Conservation (phyloP, 2,113 vertebrate species). For the Bostrychus sinensis region DNA sequence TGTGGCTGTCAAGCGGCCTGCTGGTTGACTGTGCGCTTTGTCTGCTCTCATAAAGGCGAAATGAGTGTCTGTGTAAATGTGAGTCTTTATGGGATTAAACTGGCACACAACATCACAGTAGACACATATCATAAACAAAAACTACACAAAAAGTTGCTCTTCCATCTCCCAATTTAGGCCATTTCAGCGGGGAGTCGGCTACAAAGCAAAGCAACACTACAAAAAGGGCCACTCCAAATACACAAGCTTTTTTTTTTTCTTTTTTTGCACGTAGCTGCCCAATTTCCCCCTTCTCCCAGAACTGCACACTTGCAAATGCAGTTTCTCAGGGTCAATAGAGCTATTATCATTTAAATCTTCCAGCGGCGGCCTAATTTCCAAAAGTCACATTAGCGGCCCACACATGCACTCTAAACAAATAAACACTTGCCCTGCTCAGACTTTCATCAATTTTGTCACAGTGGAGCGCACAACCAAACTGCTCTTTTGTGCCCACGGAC, state of each 20-base stretch:
- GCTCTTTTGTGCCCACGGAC: slow-evolving; percentile 37
- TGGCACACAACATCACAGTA: slow-evolving; percentile 32
- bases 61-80: slow-evolving; percentile 6
- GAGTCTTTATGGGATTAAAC: slow-evolving; percentile 25
- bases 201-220: slow-evolving; percentile 24
- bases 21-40: slow-evolving; percentile 55
- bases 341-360: slow-evolving; percentile 76
- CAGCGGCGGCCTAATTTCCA: slow-evolving; percentile 45
- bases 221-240: slow-evolving; percentile 10
- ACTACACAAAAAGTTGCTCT: slow-evolving; percentile 11
- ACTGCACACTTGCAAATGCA: slow-evolving; percentile 49
- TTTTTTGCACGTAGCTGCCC: not conserved
- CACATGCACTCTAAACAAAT: slow-evolving; percentile 31
- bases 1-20: slow-evolving; percentile 41
- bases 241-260: slow-evolving; percentile 9
- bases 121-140: slow-evolving; percentile 27
- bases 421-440: slow-evolving; percentile 25
- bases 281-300: slow-evolving; percentile 4
- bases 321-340: slow-evolving; percentile 70
- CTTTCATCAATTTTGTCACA: slow-evolving; percentile 40
- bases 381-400: slow-evolving; percentile 44
- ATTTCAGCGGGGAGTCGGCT: slow-evolving; percentile 16
- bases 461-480: slow-evolving; percentile 19
- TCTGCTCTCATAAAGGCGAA: slow-evolving; percentile 55
- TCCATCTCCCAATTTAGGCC: slow-evolving; percentile 4